Evolutionary conservation across 2,113 vertebrate genomes (phyloP).

Genomic region (Pluvialis apricaria): DNA sequence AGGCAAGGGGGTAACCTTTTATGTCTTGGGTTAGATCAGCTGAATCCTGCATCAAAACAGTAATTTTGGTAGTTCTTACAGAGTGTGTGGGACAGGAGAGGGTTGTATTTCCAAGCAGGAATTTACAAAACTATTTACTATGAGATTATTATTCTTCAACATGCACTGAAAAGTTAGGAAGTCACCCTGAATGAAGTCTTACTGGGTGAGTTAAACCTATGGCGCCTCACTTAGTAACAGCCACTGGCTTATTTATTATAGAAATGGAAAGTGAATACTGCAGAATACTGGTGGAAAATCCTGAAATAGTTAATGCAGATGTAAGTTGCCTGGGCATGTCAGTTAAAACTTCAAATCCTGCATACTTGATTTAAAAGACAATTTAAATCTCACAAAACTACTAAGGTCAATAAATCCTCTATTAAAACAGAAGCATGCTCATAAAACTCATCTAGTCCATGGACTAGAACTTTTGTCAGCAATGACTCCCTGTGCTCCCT

Average conservation of each 20-base stretch:
- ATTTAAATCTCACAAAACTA: not conserved
- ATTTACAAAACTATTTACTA: not conserved
- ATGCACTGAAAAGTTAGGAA: not conserved
- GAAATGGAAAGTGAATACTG: not conserved
- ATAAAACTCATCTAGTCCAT: not conserved
- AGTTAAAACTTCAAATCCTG: not conserved
- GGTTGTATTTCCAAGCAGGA: not conserved
- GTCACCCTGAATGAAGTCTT: not conserved
- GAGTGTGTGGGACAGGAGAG: not conserved
- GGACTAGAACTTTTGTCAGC: not conserved
- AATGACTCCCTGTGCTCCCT: not conserved
- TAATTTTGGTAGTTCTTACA: not conserved
- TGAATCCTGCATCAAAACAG: not conserved
- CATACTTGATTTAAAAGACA: not conserved
- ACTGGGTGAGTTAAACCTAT: not conserved
- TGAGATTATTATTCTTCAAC: not conserved
- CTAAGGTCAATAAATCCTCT: not conserved
- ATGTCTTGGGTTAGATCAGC: not conserved
- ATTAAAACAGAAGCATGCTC: not conserved
- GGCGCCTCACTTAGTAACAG: not conserved
- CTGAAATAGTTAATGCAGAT: not conserved
- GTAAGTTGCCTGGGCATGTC: slow-evolving; percentile 4
- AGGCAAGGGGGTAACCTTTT: not conserved
- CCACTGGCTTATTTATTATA: not conserved
- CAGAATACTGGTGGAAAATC: slow-evolving; percentile 15